Percentiles rank a stretch among this genome's conserved stretches.
Evolutionary conservation across 2,888 invertebrate genomes (phyloP).

Genomic region (Euphydryas editha): DNA sequence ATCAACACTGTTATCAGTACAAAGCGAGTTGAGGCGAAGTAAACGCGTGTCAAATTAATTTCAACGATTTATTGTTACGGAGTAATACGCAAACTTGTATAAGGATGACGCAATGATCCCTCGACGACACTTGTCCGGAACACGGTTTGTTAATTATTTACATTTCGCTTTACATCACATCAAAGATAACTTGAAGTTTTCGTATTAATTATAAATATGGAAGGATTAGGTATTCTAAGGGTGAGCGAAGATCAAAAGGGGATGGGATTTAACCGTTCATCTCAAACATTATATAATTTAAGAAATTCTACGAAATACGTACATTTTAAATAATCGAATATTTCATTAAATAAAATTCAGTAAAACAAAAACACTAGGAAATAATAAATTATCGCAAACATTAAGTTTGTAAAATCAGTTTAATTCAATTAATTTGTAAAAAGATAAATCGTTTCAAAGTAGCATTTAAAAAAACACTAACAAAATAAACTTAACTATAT

Average conservation of each 20-base stretch:
- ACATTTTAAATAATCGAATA: too few relatives aligned
- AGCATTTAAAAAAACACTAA: too few relatives aligned
- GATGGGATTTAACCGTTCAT: background rate
- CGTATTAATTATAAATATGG: background rate
- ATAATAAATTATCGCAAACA: too few relatives aligned
- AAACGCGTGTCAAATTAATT: conserved; percentile 10
- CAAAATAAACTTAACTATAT: too few relatives aligned
- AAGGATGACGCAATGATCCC: conserved; percentile 3
- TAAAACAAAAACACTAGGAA: too few relatives aligned
- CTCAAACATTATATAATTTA: too few relatives aligned
- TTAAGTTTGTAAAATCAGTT: too few relatives aligned
- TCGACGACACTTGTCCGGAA: background rate
- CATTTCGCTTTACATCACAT: background rate
- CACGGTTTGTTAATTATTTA: background rate
- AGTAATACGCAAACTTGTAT: background rate
- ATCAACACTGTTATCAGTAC: background rate
- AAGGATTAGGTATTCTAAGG: background rate
- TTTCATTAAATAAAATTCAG: too few relatives aligned
- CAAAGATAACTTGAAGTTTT: background rate
- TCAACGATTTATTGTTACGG: background rate
- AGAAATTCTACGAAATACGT: too few relatives aligned
- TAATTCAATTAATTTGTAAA: too few relatives aligned
- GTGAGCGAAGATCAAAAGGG: background rate
- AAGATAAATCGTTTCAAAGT: too few relatives aligned
- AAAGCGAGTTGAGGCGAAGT: conserved; percentile 2